A percentile compares a stretch with the other conserved stretches of the same genome.
Conservation (phyloP, 2,797 vertebrate genomes). For the Lutjanus argentimaculatus region DNA sequence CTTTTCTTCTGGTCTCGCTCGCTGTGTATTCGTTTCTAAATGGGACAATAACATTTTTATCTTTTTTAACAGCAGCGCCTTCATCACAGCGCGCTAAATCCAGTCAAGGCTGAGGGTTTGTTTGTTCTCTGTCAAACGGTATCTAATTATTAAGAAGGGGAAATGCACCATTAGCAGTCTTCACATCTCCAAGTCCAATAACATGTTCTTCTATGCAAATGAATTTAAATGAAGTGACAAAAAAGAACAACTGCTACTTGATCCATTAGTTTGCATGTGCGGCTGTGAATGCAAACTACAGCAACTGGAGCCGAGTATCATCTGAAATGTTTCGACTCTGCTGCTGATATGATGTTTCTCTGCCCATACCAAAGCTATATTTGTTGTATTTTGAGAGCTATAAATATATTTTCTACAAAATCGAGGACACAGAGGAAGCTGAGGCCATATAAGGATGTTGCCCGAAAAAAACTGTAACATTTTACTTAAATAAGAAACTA, state of each 20-base stretch:
- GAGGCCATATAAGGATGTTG: background rate
- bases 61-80: slow-evolving; percentile 7
- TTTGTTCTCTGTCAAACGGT: slow-evolving; percentile 23
- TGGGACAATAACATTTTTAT: slow-evolving; percentile 11
- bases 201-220: slow-evolving; percentile 57
- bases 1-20: background rate
- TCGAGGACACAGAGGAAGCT: background rate
- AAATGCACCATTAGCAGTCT: slow-evolving; percentile 24
- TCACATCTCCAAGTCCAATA: slow-evolving; percentile 35
- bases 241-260: slow-evolving; percentile 53
- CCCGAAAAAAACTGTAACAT: background rate
- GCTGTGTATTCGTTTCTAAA: slow-evolving; percentile 37
- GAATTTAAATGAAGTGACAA: slow-evolving; percentile 49
- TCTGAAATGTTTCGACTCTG: slow-evolving; percentile 29
- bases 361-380: background rate
- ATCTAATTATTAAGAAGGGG: slow-evolving; percentile 3
- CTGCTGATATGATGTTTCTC: background rate
- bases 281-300: slow-evolving; percentile 63
- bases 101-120: background rate
- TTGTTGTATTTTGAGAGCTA: background rate
- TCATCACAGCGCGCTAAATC: background rate
- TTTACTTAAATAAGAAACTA: slow-evolving; percentile 2
- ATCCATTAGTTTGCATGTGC: slow-evolving; percentile 57
- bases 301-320: slow-evolving; percentile 6
- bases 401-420: background rate